Conservation (phyloP, 2,113 vertebrate genomes). For the Entomyzon cyanotis region DNA sequence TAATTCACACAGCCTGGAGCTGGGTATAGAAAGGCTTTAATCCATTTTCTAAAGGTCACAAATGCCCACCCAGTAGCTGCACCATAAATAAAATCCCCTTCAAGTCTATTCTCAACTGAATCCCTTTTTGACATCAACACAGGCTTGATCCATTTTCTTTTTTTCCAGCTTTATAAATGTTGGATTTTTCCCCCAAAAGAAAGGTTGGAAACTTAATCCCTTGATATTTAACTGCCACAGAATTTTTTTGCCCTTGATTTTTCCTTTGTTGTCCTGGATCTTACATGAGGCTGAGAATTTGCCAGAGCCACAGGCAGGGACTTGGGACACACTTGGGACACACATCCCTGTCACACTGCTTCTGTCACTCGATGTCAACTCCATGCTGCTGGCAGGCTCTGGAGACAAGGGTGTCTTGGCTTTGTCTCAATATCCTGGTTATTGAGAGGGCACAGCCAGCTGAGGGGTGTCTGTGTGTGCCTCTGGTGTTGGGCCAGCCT, state of each 20-base stretch:
- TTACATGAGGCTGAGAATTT: background rate
- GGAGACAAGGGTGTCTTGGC: background rate
- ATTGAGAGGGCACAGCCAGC: background rate
- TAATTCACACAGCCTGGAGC: background rate
- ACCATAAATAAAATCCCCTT: background rate
- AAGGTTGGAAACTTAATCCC: background rate
- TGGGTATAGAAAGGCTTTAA: slow-evolving; percentile 2
- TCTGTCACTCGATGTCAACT: rapidly evolving
- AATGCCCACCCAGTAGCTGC: background rate
- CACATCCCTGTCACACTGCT: rapidly evolving
- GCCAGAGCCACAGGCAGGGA: background rate
- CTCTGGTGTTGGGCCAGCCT: background rate
- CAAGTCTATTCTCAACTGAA: background rate
- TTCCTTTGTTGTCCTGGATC: background rate
- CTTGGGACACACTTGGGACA: background rate
- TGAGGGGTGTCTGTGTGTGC: rapidly evolving
- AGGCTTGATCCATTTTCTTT: background rate
- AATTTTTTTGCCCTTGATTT: background rate
- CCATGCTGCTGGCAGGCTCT: rapidly evolving
- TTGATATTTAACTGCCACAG: background rate
- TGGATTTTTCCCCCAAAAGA: background rate
- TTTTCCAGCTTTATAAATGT: background rate
- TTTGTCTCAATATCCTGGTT: background rate
- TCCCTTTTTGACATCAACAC: background rate
- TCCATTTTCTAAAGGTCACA: slow-evolving; percentile 40